These are phyloP conservation scores for Bergia puertoricense DNA, from an alignment of 92 coral and sea anemone species.

Conservation along the genomic window DNA sequence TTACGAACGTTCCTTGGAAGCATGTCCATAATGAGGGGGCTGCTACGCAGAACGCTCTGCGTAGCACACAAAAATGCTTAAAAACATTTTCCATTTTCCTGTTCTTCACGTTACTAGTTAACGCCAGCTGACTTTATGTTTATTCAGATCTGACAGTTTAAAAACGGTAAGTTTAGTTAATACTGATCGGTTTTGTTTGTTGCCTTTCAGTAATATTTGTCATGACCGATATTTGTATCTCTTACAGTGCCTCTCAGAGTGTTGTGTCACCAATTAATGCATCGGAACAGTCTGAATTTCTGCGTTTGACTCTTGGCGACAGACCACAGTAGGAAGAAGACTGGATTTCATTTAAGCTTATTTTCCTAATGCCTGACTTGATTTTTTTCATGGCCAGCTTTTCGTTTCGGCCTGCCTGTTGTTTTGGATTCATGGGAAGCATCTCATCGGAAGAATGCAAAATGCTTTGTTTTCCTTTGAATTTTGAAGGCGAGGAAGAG, in stretches of 20 bases:
- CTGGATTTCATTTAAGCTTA: constrained; percentile 16
- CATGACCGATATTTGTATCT: no score
- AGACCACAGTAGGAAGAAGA: not conserved
- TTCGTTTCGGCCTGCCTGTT: not conserved
- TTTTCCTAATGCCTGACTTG: constrained; percentile 21
- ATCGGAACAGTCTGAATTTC: not conserved
- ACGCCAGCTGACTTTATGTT: no score
- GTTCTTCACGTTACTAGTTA: no score
- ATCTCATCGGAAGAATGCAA: not conserved
- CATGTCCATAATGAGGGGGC: not conserved
- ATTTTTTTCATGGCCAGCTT: not conserved
- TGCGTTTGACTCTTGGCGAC: not conserved
- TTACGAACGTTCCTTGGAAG: constrained; percentile 6
- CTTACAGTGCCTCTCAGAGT: not conserved
- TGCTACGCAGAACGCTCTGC: constrained; percentile 15
- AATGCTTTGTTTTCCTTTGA: not conserved
- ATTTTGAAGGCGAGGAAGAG: not conserved
- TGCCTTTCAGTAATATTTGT: no score
- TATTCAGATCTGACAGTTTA: no score
- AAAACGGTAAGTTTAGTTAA: no score
- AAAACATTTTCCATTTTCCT: no score
- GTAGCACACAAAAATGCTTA: not conserved
- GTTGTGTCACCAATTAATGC: constrained; percentile 35
- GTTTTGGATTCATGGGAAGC: not conserved
- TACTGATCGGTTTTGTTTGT: no score